Conservation (phyloP, 1,140 invertebrate species). For the Brachionus paranguensis region DNA sequence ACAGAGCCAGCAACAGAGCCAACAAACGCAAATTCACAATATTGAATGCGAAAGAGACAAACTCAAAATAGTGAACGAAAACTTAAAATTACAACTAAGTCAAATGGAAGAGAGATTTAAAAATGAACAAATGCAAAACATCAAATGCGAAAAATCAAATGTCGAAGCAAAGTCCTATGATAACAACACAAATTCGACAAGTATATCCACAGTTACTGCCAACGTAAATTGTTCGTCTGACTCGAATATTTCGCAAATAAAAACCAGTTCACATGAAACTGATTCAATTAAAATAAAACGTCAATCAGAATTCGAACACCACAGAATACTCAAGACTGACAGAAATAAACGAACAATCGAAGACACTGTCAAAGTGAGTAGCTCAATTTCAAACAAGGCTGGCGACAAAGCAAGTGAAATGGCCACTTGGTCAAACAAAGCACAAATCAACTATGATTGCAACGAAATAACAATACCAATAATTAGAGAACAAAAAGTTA, state of each 20-base stretch:
- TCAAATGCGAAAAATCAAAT: background rate
- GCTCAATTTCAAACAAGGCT: background rate
- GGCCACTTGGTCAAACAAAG: background rate
- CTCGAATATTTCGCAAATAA: constrained; percentile 9
- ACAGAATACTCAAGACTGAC: background rate
- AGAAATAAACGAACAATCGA: background rate
- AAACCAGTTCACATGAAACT: background rate
- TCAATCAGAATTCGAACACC: constrained; percentile 17
- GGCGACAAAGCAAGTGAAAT: background rate
- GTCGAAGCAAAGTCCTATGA: background rate
- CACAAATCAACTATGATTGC: background rate
- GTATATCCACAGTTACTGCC: background rate
- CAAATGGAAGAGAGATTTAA: constrained; percentile 20
- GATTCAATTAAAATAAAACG: background rate
- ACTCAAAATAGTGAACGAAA: background rate
- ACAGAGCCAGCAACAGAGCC: background rate
- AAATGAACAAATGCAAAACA: background rate
- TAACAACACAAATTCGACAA: background rate
- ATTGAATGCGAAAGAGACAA: background rate
- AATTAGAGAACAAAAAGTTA: background rate
- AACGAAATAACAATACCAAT: constrained; percentile 30
- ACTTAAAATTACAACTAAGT: background rate
- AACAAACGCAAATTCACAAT: background rate
- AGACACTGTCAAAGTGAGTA: background rate
- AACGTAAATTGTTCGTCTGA: background rate